Percentiles rank a stretch among this genome's conserved stretches.
Evolutionary conservation across 92 coral and sea anemone species (phyloP).

Genomic region (Micromussa lordhowensis): DNA sequence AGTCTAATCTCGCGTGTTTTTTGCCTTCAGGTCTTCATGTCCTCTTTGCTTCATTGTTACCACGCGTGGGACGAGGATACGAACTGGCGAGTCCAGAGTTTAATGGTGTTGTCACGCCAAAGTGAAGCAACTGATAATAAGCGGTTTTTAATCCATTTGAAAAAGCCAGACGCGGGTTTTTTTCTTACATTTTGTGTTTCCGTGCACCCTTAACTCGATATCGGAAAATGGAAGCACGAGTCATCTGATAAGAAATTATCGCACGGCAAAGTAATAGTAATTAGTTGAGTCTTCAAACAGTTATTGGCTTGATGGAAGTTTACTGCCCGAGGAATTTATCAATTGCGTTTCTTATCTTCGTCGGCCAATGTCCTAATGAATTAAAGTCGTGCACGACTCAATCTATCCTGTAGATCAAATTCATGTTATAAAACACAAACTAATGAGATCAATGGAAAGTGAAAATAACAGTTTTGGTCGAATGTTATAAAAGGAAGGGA

Average conservation of each 20-base stretch:
- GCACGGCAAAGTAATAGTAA: slow-evolving; percentile 17
- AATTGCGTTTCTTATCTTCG: neutral
- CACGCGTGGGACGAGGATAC: neutral
- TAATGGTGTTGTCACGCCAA: neutral
- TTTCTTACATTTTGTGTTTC: neutral
- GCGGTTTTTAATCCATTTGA: slow-evolving; percentile 6
- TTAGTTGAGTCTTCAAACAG: slow-evolving; percentile 20
- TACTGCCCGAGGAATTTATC: neutral
- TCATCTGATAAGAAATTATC: slow-evolving; percentile 33
- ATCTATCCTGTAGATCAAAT: neutral
- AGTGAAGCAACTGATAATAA: neutral
- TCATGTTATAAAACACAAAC: neutral
- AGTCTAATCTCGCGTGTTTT: slow-evolving; percentile 4
- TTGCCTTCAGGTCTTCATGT: neutral
- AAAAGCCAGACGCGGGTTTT: neutral
- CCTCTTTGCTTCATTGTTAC: neutral
- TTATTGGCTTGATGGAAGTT: slow-evolving; percentile 5
- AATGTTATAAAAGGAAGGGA: no score
- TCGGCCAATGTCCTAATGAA: neutral
- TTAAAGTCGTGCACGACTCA: neutral
- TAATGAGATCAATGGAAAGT: neutral
- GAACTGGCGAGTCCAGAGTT: neutral
- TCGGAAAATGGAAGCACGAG: neutral
- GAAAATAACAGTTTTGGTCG: no score
- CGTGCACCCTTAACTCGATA: slow-evolving; percentile 21